Percentiles rank a stretch among this genome's conserved stretches.
Evolutionary conservation across 2,888 invertebrate genomes (phyloP).

Genomic region (Pterobdella sp.): DNA sequence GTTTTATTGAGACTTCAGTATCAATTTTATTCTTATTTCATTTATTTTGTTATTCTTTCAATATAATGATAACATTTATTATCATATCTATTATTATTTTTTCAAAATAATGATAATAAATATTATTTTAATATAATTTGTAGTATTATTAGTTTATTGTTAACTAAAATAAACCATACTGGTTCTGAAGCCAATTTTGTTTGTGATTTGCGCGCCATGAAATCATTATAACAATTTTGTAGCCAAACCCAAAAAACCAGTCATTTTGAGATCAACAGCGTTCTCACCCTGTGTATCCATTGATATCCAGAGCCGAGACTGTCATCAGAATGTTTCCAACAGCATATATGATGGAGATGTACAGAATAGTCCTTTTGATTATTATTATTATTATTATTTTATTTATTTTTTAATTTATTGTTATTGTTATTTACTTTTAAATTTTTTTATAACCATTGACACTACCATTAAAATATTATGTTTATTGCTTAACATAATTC

Average conservation of each 20-base stretch:
- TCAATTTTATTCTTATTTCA: too few species aligned
- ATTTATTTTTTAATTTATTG: neutral
- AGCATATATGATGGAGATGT: conserved; percentile 77
- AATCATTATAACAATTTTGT: too few species aligned
- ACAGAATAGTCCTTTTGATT: conserved; percentile 66
- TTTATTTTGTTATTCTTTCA: neutral
- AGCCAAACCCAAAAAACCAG: too few species aligned
- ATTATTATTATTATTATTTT: conserved; percentile 1
- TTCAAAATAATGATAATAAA: neutral
- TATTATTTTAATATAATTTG: neutral
- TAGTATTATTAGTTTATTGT: neutral
- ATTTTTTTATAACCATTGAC: neutral
- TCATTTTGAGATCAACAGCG: too few species aligned
- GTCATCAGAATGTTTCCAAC: conserved; percentile 71
- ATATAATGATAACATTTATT: neutral
- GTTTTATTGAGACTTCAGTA: too few species aligned
- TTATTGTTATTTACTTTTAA: neutral
- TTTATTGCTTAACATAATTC: too few species aligned
- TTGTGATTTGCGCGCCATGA: too few species aligned
- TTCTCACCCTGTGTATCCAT: conserved; percentile 34
- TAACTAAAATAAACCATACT: neutral
- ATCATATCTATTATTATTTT: neutral
- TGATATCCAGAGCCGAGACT: conserved; percentile 48
- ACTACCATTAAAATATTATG: neutral
- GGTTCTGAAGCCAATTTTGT: too few species aligned